Evolutionary conservation across 2,888 invertebrate species (phyloP).

Genomic region (Drosophila peninsularis): DNA sequence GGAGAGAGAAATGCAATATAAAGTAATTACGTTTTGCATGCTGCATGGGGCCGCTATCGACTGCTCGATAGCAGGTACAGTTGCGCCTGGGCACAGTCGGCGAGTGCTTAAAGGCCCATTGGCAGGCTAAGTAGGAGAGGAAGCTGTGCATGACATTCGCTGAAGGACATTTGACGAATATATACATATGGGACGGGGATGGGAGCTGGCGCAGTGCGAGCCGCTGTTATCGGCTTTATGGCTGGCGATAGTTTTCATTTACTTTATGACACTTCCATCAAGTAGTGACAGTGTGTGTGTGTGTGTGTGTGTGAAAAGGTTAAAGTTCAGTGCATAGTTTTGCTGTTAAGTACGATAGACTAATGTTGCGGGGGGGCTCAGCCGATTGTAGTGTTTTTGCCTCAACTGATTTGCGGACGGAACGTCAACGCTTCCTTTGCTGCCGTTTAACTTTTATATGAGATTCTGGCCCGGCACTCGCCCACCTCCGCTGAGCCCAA

Average conservation of each 20-base stretch:
- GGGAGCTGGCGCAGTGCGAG: slow-evolving; percentile 7
- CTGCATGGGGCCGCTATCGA: slow-evolving; percentile 29
- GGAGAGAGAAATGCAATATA: slow-evolving; percentile 52
- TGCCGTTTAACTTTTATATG: slow-evolving; percentile 59
- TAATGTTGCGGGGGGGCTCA: neutral
- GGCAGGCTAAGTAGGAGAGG: slow-evolving; percentile 5
- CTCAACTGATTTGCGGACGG: slow-evolving; percentile 61
- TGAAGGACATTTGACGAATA: slow-evolving; percentile 38
- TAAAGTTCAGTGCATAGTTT: slow-evolving; percentile 50
- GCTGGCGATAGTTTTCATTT: slow-evolving; percentile 52
- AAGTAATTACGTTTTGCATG: slow-evolving; percentile 55
- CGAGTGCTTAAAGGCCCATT: slow-evolving; percentile 53
- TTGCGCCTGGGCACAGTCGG: slow-evolving; percentile 26
- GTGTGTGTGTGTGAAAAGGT: slow-evolving; percentile 46
- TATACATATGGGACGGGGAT: neutral
- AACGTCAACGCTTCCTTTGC: slow-evolving; percentile 60
- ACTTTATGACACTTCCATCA: slow-evolving; percentile 42
- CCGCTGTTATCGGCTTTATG: slow-evolving; percentile 48
- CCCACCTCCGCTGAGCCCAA: neutral
- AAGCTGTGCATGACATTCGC: slow-evolving; percentile 39
- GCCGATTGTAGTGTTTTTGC: slow-evolving; percentile 26
- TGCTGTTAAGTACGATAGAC: slow-evolving; percentile 12
- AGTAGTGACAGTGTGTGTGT: slow-evolving; percentile 6
- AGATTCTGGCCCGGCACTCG: slow-evolving; percentile 11
- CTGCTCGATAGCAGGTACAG: slow-evolving; percentile 20